Percentiles rank a stretch among this genome's conserved stretches.
These are phyloP conservation scores for Emydura subglobosa DNA, from an alignment of 2,113 vertebrate genomes.

Conservation along the genomic window DNA sequence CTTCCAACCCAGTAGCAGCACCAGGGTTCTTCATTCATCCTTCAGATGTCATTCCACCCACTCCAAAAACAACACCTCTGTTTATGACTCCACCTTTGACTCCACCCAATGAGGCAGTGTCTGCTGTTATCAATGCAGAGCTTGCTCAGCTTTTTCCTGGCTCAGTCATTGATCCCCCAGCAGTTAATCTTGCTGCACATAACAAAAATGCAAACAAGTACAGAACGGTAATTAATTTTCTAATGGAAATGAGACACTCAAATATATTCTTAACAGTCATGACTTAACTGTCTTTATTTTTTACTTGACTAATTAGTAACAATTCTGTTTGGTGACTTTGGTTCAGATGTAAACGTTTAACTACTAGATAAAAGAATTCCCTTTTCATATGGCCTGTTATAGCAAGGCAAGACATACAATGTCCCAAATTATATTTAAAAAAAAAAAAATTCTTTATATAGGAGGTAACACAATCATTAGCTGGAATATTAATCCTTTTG, in stretches of 20 bases:
- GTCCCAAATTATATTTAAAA: not conserved
- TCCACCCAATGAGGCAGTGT: conserved; percentile 96
- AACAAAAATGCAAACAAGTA: conserved; percentile 93
- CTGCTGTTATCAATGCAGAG: conserved; percentile 95
- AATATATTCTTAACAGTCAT: not conserved
- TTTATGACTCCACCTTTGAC: conserved; percentile 99
- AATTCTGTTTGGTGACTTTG: not conserved
- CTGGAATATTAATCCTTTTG: not conserved
- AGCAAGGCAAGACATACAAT: not conserved
- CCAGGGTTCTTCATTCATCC: conserved; percentile 99
- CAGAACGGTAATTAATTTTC: conserved; percentile 87
- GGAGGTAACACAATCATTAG: not conserved
- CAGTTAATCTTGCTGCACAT: conserved; percentile 93
- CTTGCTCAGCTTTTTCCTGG: conserved; percentile 97
- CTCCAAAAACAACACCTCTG: conserved; percentile 97
- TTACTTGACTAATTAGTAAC: not conserved
- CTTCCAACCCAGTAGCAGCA: conserved; percentile 92
- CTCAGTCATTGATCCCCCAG: conserved; percentile 93
- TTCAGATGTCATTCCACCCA: conserved; percentile 97
- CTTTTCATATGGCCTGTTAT: not conserved
- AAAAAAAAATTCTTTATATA: not conserved
- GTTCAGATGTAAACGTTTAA: not conserved
- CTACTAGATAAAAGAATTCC: not conserved
- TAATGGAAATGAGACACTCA: conserved; percentile 20
- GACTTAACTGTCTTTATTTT: not conserved